These are phyloP conservation scores for Lagocephalus sceleratus DNA, from an alignment of 2,797 vertebrate species.

Conservation along the genomic window DNA sequence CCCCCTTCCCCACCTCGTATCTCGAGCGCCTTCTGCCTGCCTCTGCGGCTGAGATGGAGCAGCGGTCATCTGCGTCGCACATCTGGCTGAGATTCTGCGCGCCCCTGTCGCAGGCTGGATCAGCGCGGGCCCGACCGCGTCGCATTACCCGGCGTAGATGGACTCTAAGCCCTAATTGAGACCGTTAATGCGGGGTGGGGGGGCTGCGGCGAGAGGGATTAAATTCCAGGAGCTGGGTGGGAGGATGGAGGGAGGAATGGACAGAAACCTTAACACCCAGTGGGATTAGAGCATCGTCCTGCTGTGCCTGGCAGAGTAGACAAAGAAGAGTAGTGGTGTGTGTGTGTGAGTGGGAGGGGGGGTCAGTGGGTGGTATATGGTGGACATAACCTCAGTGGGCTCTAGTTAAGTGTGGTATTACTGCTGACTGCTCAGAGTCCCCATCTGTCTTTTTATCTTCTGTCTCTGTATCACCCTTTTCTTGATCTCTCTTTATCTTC, in stretches of 20 bases:
- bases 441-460: constrained; percentile 69
- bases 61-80: constrained; percentile 56
- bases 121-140: constrained; percentile 54
- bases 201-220: constrained; percentile 52
- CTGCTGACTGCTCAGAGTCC: constrained; percentile 65
- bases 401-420: constrained; percentile 66
- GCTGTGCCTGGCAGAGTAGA: constrained; percentile 28
- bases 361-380: constrained; percentile 2
- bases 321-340: constrained; percentile 58
- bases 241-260: constrained; percentile 44
- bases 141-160: constrained; percentile 69
- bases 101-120: constrained; percentile 43
- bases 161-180: constrained; percentile 74
- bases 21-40: constrained; percentile 16
- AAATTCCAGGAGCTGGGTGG: constrained; percentile 66
- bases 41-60: constrained; percentile 35
- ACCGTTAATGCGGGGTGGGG: constrained; percentile 65
- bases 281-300: constrained; percentile 61
- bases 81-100: constrained; percentile 72
- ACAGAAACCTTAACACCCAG: constrained; percentile 58
- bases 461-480: constrained; percentile 56
- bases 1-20: constrained; percentile 17
- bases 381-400: constrained; percentile 43
- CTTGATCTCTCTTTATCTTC: constrained; percentile 61
- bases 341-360: not conserved